Evolutionary conservation across 2,888 invertebrate genomes (phyloP), one percentile per base, ranked within the genome.

Genomic region (Anaspis maculata): DNA sequence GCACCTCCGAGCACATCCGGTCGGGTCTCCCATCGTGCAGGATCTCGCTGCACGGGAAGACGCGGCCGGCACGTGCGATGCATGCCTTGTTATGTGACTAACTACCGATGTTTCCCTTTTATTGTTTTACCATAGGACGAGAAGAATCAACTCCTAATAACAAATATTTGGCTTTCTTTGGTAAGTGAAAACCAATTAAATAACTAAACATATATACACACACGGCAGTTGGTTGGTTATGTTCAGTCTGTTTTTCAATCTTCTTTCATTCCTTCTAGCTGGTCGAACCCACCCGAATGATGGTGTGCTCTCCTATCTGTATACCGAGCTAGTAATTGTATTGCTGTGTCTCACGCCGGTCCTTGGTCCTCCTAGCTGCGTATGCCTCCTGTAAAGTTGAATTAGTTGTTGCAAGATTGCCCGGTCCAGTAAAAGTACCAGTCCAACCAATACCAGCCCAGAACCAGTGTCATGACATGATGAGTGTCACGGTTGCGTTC

Each of bases 81-180:
- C 63, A 63, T 63, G 62, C 55, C 49, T 56, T 64, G 64, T 64
- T 61, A 62, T 64, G 64, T 64, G 58, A 66, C 66, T 66, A 66
- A 66, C 64, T 56, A 63, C 62, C 62, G 62, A 71, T 71, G 72
- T 73, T 75, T 75, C 75, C 75, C 76, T 74, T 75, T 78, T 78
- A 76, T 76, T 77, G 76, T 77, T 76, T 76, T 76, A 66, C 72
- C 72, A 77, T 82, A 87, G 87, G 87, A 88, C 79, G 87, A 88
- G 83, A 88, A 88, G 82, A 88, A 88, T 77, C 88, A 88, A 81
- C 83, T 87, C 76, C 82, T 89, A 76, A 85, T 87, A 75, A 83
- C 87, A 76, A 88, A 88, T 80, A 84, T 87, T 76, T 89, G 88
- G 88, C 84, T 87, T 78, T 85, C 86, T 76, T 83, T 87, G 84